Conservation (phyloP, 2,888 invertebrate genomes). For the Cerastis leucographa region DNA sequence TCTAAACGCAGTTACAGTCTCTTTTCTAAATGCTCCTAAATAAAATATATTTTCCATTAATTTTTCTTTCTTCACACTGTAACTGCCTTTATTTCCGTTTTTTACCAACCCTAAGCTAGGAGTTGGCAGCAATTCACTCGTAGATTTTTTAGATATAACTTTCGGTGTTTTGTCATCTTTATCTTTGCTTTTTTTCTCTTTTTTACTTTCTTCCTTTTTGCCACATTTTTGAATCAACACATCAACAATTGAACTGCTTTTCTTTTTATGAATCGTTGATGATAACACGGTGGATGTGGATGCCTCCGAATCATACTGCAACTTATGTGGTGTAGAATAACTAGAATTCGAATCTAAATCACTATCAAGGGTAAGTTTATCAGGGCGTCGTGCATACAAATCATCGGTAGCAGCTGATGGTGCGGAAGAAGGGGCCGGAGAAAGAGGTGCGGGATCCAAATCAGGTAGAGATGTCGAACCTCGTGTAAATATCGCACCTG, state of each 20-base stretch:
- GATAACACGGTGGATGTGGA: conserved; percentile 93
- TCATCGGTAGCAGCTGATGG: conserved; percentile 91
- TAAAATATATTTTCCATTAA: conserved; percentile 91
- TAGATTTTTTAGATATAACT: conserved; percentile 89
- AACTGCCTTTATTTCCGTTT: conserved; percentile 83
- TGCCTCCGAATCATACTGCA: conserved; percentile 93
- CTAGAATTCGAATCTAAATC: conserved; percentile 93
- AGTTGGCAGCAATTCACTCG: conserved; percentile 91
- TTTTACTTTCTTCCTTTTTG: conserved; percentile 89
- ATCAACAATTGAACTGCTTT: conserved; percentile 92
- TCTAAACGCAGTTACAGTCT: conserved; percentile 92
- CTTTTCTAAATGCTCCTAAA: conserved; percentile 92
- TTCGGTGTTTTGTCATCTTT: conserved; percentile 90
- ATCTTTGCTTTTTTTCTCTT: conserved; percentile 87
- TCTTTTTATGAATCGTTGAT: conserved; percentile 87
- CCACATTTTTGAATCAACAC: conserved; percentile 92
- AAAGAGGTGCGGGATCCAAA: conserved; percentile 93
- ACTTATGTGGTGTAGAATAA: conserved; percentile 89
- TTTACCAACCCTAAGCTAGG: conserved; percentile 90
- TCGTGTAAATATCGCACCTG: conserved; percentile 88
- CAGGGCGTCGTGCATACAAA: conserved; percentile 84
- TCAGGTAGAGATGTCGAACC: conserved; percentile 95
- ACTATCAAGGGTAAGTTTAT: conserved; percentile 90
- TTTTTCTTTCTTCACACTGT: conserved; percentile 86
- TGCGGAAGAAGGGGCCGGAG: conserved; percentile 92